Evolutionary conservation across 2,888 invertebrate genomes (phyloP).

Genomic region (Zygogramma bicolorata): DNA sequence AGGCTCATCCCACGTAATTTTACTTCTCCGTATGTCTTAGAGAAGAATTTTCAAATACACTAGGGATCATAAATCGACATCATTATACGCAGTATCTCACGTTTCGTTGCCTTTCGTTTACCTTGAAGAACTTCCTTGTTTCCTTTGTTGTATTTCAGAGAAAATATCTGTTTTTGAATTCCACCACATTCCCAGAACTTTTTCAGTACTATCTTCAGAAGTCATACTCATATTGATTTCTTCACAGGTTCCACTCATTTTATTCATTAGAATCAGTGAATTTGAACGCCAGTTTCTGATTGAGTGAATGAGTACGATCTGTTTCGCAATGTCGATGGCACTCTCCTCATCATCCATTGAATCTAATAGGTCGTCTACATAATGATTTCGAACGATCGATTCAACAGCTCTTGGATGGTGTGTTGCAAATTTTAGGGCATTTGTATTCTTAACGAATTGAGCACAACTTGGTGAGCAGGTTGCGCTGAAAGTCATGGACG

Average conservation of each 20-base stretch:
- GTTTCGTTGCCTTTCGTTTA: conserved; percentile 33
- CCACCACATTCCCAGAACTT: conserved; percentile 31
- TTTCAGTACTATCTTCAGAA: conserved; percentile 14
- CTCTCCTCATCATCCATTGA: conserved; percentile 30
- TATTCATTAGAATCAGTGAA: too few species aligned
- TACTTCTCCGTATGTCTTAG: conserved; percentile 33
- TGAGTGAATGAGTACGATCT: too few species aligned
- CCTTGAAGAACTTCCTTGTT: conserved; percentile 21
- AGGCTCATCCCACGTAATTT: conserved; percentile 31
- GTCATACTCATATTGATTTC: too few species aligned
- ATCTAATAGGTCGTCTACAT: conserved; percentile 45
- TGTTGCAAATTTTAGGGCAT: conserved; percentile 28
- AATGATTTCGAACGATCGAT: conserved; percentile 32
- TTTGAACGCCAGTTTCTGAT: too few species aligned
- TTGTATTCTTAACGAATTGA: conserved; percentile 41
- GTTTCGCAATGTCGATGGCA: too few species aligned
- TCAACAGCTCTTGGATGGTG: conserved; percentile 33
- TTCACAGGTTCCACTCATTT: too few species aligned
- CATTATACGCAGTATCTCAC: conserved; percentile 31
- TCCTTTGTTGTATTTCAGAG: conserved; percentile 28
- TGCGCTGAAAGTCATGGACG: conserved; percentile 43
- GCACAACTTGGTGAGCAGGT: conserved; percentile 35
- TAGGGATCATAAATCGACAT: conserved; percentile 37
- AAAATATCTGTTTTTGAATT: conserved; percentile 13
- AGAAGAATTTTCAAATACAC: conserved; percentile 36